Evolutionary conservation across 2,797 vertebrate species (phyloP).

Genomic region (Phataginus tetradactyla): DNA sequence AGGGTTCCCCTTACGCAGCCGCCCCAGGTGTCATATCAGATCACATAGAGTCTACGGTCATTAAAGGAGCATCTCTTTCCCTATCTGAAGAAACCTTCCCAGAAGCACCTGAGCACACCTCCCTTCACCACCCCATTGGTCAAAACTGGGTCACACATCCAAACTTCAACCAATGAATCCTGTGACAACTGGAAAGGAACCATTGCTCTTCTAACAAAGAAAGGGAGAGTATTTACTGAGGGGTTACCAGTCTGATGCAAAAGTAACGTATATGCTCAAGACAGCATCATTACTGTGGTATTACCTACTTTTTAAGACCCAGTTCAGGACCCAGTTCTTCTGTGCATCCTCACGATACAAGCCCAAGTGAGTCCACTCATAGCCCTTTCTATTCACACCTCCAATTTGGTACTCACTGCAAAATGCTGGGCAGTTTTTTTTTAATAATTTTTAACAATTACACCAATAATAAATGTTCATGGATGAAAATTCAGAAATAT

Average conservation of each 20-base stretch:
- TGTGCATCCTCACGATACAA: neutral
- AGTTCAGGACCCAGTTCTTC: neutral
- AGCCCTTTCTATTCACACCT: fast-evolving
- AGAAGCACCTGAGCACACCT: neutral
- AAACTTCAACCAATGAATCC: neutral
- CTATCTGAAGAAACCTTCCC: neutral
- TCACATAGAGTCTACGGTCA: neutral
- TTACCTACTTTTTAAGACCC: neutral
- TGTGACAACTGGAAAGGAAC: neutral
- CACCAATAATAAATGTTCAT: neutral
- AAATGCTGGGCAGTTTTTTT: neutral
- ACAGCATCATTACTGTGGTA: neutral
- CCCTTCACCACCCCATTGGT: neutral
- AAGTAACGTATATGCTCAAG: neutral
- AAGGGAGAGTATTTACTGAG: neutral
- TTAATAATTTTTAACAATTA: neutral
- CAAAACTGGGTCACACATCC: neutral
- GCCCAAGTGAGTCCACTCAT: neutral
- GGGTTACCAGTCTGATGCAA: neutral
- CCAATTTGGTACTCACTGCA: neutral
- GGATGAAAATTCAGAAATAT: neutral
- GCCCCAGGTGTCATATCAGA: neutral
- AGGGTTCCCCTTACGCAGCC: neutral
- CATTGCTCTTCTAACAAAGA: neutral
- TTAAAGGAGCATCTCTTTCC: neutral